Base-by-base conservation (phyloP, 2,113 vertebrate genomes). In the Oophaga pumilio region DNA sequence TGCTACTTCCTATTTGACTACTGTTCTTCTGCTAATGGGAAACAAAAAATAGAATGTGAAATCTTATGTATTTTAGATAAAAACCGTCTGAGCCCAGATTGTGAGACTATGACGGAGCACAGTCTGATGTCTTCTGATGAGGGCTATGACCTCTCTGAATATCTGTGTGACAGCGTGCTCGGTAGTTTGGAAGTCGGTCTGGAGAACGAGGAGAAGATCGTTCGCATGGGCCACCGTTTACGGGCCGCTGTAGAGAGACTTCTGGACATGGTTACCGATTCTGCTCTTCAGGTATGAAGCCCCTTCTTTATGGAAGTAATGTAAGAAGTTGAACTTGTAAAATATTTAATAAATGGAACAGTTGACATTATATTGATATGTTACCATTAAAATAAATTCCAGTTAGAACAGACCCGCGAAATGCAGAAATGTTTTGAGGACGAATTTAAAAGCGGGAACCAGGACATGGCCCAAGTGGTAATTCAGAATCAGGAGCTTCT, bases 91-190 rank as follows among this genome's bases (percentile, higher is more conserved):
- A 91, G 8, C 62, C 86, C 28, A 83, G 87, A 88, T 24, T 88
- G 90, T 43, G 85, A 88, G 12, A 87, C 80, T 0, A 69, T 90
- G 1, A 86, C 89, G 0, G 93, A 96, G 74, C 64, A 89, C 79
- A 95, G 90, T 59, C 60, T 91, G 43, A 90, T 93, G 59, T 94
- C 94, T 69, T 90, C 91, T 0, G 95, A 93, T 0, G 92, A 97
- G 81, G 94, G 94, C n/a, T 89, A 94, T 28, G 97, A 97, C 76
- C 85, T 97, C 87, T 96, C 96, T 62, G 96, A 98, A 1, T 82
- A 95, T 26, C 91, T 99, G 49, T 96, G 96, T 82, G 97, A 99
- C 91, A 99, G 97, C 89, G 89, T 97, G 87, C 94, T 99, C 76
- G 77, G 91, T 66, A 95, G 95, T 84, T 95, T 96, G 0, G 97